Percentiles rank a stretch among this genome's conserved stretches.
Conservation (phyloP, 2,888 invertebrate genomes). For the Eustalomyia histrio region DNA sequence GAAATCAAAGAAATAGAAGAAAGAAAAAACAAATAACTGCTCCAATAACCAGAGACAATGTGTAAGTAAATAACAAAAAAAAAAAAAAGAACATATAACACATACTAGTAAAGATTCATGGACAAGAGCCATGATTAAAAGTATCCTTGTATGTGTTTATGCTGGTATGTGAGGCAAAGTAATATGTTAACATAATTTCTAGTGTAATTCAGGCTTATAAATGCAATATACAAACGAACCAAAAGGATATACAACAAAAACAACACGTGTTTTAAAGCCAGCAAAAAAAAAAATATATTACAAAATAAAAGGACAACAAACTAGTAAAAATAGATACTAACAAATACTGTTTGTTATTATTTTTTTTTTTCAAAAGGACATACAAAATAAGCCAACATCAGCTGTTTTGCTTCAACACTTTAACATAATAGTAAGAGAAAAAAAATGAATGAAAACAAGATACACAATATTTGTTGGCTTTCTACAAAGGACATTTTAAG, state of each 20-base stretch:
- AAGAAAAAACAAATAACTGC: conserved; percentile 26
- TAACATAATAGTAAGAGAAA: conserved; percentile 8
- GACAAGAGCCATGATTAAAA: conserved; percentile 1
- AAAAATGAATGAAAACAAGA: conserved; percentile 10
- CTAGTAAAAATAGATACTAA: not conserved
- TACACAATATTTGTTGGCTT: not conserved
- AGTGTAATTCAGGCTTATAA: conserved; percentile 47
- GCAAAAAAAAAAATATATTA: not conserved
- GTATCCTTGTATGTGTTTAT: not conserved
- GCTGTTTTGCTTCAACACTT: conserved; percentile 43
- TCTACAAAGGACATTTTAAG: not conserved
- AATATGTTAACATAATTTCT: conserved; percentile 58
- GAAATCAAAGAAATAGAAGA: not conserved
- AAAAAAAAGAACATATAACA: conserved; percentile 12
- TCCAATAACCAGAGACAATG: conserved; percentile 52
- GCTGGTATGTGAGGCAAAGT: conserved; percentile 43
- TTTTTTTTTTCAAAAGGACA: not conserved
- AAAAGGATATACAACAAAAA: conserved; percentile 3
- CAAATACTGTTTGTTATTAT: not conserved
- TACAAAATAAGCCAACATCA: conserved; percentile 45
- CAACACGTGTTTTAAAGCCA: conserved; percentile 24
- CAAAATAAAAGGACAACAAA: not conserved
- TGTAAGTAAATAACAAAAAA: conserved; percentile 2
- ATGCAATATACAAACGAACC: conserved; percentile 18
- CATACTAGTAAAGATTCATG: conserved; percentile 1